These are phyloP conservation scores for Gymnocheta viridis DNA, from an alignment of 2,888 invertebrate species.

Conservation along the genomic window DNA sequence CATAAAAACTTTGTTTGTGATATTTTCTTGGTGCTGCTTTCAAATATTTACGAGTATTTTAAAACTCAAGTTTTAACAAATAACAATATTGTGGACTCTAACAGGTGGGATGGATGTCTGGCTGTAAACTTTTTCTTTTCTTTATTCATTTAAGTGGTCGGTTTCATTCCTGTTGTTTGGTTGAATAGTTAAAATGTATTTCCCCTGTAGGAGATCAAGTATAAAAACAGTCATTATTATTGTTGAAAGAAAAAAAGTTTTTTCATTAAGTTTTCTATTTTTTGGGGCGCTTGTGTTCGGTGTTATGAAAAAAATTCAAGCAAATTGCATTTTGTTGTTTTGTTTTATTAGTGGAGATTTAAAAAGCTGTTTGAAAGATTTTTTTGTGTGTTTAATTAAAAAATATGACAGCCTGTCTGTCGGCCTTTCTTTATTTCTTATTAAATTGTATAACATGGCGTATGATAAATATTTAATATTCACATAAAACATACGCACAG, in stretches of 20 bases:
- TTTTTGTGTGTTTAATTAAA: background rate
- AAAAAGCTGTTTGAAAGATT: background rate
- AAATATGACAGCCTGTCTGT: background rate
- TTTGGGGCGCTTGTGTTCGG: background rate
- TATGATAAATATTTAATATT: background rate
- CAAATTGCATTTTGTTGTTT: background rate
- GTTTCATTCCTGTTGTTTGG: background rate
- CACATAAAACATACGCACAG: background rate
- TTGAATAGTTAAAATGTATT: background rate
- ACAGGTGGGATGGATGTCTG: background rate
- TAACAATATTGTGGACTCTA: background rate
- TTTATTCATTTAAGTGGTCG: conserved; percentile 4
- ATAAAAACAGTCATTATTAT: background rate
- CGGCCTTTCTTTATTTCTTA: background rate
- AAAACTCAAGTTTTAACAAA: background rate
- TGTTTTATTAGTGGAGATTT: background rate
- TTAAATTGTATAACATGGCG: background rate
- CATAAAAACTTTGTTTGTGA: background rate
- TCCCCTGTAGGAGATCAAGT: background rate
- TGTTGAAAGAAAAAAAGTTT: background rate
- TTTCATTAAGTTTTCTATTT: background rate
- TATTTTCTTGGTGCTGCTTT: too few species aligned
- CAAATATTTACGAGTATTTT: background rate
- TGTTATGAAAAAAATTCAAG: background rate
- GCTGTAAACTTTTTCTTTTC: background rate